Percentiles rank a stretch among this genome's conserved stretches.
Conservation (phyloP, 2,888 invertebrate genomes). For the Eupithecia centaureata region DNA sequence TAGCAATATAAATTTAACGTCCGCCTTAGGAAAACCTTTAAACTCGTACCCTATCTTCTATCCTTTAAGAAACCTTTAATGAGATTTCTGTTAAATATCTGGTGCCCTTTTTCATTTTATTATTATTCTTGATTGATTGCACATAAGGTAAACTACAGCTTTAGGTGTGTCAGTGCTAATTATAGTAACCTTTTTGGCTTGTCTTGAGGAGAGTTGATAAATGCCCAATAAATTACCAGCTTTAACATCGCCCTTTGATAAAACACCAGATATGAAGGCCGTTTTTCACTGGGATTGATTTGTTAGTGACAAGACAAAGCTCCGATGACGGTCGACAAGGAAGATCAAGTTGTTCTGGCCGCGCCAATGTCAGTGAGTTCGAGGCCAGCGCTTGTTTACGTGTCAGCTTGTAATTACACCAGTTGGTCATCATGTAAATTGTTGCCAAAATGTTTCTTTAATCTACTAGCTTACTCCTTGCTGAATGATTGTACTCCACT, state of each 20-base stretch:
- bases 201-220: background rate
- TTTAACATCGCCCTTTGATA: background rate
- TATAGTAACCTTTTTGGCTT: background rate
- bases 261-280: background rate
- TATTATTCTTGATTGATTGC: background rate
- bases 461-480: conserved; percentile 42
- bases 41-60: background rate
- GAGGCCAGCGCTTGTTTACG: conserved; percentile 71
- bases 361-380: conserved; percentile 66
- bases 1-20: background rate
- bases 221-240: background rate
- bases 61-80: background rate
- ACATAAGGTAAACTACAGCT: background rate
- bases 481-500: conserved; percentile 38
- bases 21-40: background rate
- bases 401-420: conserved; percentile 56
- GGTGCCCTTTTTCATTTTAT: background rate
- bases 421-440: conserved; percentile 57
- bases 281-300: conserved; percentile 6
- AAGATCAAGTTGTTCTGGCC: conserved; percentile 57
- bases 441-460: conserved; percentile 64
- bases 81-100: background rate
- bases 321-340: conserved; percentile 40
- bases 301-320: background rate
- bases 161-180: background rate